Base-by-base conservation (phyloP, 2,888 invertebrate genomes). In the Drosophila anomalipes region DNA sequence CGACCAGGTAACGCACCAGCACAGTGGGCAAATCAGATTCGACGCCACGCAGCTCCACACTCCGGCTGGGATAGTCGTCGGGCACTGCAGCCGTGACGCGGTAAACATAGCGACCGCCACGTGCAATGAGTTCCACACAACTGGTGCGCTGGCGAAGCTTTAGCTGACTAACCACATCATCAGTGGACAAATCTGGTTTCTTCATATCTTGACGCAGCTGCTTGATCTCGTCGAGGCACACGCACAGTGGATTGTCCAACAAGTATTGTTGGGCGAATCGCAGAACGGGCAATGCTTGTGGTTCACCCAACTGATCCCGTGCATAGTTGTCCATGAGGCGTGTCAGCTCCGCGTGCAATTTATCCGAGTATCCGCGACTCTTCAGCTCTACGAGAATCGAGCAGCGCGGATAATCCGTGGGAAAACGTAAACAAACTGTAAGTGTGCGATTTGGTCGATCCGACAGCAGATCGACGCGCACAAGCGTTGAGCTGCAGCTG, bases 151-250 rank as follows among this genome's bases (percentile, higher is more conserved):
- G 96, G 78, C 95, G 95, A 35, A 96, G 91, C 91, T 96, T 96
- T 6, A 96, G 90, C 83, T 95, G 95, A 9, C 89, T 90, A 86
- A 95, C 95, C 16, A 91, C 19, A 32, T 93, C 90, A 7, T 26
- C 47, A 26, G 47, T 9, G 4, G 83, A 12, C 7, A 22, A 9
- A 9, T 59, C 74, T 5, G 56, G 62, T 1, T n/a, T 32, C 35
- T 75, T 91, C 6, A 96, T 87, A 30, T 94, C 92, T 72, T 94
- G 94, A 79, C 95, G 96, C 61, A 96, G 91, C 53, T 93, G 91
- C 70, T 94, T 94, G 71, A 97, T 96, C 93, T 97, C 96, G 86
- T 96, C 96, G 79, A 95, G 95, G 83, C 96, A 96, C 68, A 96
- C 95, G 87, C 95, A 96, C 5, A 97, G 93, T 0, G 96, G 95